Conservation (phyloP, 2,797 vertebrate genomes). For the Masticophis lateralis region DNA sequence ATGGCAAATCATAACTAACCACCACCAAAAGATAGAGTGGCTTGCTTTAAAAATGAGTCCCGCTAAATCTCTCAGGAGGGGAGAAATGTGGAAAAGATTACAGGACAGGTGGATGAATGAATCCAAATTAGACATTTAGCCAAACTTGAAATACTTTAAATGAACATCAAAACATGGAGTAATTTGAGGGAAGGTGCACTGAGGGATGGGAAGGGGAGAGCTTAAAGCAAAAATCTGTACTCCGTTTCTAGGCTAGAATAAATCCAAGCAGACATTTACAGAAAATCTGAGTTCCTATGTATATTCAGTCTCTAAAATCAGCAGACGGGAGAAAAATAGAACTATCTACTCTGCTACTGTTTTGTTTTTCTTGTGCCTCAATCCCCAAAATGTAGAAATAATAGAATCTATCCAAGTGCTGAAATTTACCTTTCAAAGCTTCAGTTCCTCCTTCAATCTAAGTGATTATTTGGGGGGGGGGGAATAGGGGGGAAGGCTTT, state of each 20-base stretch:
- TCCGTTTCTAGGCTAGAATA: neutral
- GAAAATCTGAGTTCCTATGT: neutral
- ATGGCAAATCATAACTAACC: slow-evolving; percentile 25
- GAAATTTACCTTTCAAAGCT: neutral
- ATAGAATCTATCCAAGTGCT: neutral
- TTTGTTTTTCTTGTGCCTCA: neutral
- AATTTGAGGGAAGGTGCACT: neutral
- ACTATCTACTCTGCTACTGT: neutral
- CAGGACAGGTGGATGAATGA: neutral
- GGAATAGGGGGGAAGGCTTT: neutral
- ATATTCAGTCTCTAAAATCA: neutral
- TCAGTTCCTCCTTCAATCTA: neutral
- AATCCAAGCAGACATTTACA: neutral
- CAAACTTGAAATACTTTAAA: neutral
- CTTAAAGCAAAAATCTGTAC: neutral
- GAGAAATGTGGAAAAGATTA: neutral
- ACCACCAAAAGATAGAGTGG: neutral
- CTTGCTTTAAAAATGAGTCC: neutral
- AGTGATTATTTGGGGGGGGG: neutral
- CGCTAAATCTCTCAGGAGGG: neutral
- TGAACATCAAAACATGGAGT: neutral
- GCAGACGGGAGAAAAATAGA: neutral
- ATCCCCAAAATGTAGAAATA: neutral
- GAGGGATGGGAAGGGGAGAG: neutral
- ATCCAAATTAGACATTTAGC: slow-evolving; percentile 24